Percentiles rank a stretch among this genome's conserved stretches.
These are phyloP conservation scores for Oscheius myriophilus DNA, from an alignment of 2,888 invertebrate genomes.

Conservation along the genomic window DNA sequence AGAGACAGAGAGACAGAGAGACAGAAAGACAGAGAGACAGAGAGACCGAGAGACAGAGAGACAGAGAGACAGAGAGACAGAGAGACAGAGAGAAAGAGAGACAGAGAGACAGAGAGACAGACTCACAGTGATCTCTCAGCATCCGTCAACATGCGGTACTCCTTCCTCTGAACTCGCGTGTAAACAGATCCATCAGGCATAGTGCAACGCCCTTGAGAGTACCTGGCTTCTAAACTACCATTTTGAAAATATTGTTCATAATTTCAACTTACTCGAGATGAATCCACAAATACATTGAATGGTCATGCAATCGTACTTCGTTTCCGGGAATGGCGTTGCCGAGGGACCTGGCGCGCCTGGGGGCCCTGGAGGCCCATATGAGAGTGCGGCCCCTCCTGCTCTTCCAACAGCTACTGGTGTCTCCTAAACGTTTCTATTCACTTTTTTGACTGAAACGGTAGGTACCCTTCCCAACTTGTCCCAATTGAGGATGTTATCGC, in stretches of 20 bases:
- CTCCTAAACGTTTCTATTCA: neutral
- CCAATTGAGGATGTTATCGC: too few species aligned
- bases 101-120: too few species aligned
- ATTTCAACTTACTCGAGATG: neutral
- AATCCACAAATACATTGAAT: conserved; percentile 10
- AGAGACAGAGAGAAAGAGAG: too few species aligned
- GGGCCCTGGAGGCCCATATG: neutral
- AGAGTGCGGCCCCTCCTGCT: neutral
- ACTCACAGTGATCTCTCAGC: neutral
- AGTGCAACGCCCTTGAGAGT: neutral
- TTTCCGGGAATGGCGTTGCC: neutral
- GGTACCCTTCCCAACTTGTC: too few species aligned
- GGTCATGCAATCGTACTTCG: conserved; percentile 5
- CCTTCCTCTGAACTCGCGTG: neutral
- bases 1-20: too few species aligned
- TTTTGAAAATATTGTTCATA: too few species aligned
- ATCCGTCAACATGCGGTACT: neutral
- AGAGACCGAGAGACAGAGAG: too few species aligned
- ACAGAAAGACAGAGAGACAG: too few species aligned
- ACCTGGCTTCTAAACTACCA: conserved; percentile 1
- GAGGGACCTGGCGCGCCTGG: too few species aligned
- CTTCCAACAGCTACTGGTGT: neutral
- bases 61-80: too few species aligned
- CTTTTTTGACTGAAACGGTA: too few species aligned
- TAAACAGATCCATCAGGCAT: conserved; percentile 3